Conservation (phyloP, 2,113 vertebrate genomes). For the Cardinalis cardinalis region DNA sequence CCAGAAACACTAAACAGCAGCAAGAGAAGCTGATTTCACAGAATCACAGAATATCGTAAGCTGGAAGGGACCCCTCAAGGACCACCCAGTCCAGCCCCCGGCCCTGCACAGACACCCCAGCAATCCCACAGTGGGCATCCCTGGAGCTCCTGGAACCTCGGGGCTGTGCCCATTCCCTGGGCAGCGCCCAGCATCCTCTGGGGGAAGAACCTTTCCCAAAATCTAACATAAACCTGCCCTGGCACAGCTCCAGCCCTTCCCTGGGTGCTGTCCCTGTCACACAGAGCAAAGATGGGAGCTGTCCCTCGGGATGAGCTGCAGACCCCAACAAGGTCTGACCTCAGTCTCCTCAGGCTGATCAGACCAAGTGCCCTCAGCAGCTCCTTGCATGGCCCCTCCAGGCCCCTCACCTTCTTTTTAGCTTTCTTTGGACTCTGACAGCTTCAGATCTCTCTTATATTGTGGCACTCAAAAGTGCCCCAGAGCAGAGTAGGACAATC, state of each 20-base stretch:
- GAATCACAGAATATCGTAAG: neutral
- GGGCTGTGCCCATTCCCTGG: neutral
- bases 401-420: neutral
- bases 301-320: neutral
- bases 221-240: too few relatives aligned
- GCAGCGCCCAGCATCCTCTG: neutral
- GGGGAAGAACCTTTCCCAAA: neutral
- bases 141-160: neutral
- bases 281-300: rapidly evolving
- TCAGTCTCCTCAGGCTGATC: neutral
- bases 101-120: neutral
- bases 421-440: neutral
- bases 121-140: neutral
- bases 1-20: neutral
- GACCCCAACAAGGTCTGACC: neutral
- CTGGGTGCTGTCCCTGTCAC: neutral
- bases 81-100: rapidly evolving
- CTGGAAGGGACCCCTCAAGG: neutral
- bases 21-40: neutral
- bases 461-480: neutral
- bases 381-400: neutral
- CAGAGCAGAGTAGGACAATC: neutral
- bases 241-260: rapidly evolving
- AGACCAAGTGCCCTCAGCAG: neutral
- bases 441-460: neutral